Conservation (phyloP, 2,888 invertebrate genomes). For the Callyntrura guangdongensis region DNA sequence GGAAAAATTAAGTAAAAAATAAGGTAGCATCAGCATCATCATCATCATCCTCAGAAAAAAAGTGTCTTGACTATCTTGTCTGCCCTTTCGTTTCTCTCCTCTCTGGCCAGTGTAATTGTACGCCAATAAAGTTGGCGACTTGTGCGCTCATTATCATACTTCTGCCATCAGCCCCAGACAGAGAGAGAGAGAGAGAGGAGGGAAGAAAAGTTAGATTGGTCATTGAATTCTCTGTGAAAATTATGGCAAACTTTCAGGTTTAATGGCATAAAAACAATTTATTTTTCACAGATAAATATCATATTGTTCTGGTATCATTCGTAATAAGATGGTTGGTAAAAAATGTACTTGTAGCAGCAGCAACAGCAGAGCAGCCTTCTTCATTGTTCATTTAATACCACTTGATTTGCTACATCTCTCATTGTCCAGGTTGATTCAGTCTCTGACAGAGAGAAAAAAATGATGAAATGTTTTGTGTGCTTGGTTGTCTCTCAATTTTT, state of each 20-base stretch:
- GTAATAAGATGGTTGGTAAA: no score
- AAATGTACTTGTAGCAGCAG: not conserved
- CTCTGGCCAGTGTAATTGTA: not conserved
- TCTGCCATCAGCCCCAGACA: not conserved
- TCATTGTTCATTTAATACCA: no score
- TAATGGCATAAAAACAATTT: not conserved
- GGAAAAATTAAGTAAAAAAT: not conserved
- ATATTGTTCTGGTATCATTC: not conserved
- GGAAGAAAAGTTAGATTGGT: not conserved
- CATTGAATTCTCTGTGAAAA: constrained; percentile 26
- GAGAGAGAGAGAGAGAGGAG: no score
- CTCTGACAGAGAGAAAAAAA: no score
- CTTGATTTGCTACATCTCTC: no score
- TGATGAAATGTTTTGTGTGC: no score
- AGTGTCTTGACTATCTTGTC: constrained; percentile 23
- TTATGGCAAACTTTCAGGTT: not conserved
- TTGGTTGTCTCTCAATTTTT: no score
- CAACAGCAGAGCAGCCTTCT: no score
- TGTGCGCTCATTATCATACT: not conserved
- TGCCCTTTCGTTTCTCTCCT: not conserved
- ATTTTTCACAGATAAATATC: constrained; percentile 10
- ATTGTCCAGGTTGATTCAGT: no score
- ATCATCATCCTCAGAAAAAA: not conserved
- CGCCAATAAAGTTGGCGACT: not conserved
- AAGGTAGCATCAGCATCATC: not conserved